A percentile compares a stretch with the other conserved stretches of the same genome.
Conservation (phyloP, 2,797 vertebrate species). For the Tolypeutes matacus region DNA sequence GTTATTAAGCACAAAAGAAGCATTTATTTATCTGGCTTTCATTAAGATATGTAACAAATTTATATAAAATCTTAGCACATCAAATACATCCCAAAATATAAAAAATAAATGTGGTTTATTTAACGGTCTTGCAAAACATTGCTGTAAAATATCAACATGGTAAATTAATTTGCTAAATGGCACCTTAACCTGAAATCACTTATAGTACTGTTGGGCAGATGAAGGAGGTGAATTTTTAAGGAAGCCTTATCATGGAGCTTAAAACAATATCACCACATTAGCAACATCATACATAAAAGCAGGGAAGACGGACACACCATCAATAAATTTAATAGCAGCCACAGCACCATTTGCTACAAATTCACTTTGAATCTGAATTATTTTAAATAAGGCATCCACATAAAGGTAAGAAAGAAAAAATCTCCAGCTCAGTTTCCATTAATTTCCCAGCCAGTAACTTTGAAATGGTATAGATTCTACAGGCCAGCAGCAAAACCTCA, state of each 20-base stretch:
- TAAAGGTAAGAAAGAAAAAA: conserved; percentile 69
- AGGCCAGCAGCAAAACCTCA: conserved; percentile 67
- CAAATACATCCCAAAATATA: conserved; percentile 72
- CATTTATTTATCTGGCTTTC: conserved; percentile 83
- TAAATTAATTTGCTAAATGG: conserved; percentile 81
- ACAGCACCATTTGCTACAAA: conserved; percentile 75
- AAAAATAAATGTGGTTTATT: conserved; percentile 76
- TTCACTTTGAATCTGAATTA: conserved; percentile 80
- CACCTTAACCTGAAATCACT: conserved; percentile 67
- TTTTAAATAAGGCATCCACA: conserved; percentile 78
- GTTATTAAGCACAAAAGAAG: conserved; percentile 82
- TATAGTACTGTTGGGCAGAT: conserved; percentile 63
- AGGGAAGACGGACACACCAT: conserved; percentile 62
- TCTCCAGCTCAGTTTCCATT: conserved; percentile 72
- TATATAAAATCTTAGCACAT: conserved; percentile 83
- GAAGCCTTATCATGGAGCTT: conserved; percentile 52
- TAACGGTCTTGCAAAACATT: conserved; percentile 77
- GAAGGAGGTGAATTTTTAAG: conserved; percentile 74
- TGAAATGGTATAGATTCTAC: conserved; percentile 74
- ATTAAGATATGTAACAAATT: conserved; percentile 85
- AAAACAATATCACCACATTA: conserved; percentile 64
- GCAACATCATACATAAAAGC: conserved; percentile 69
- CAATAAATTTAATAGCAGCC: conserved; percentile 72
- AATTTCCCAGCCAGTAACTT: conserved; percentile 78
- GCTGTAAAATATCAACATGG: conserved; percentile 69